These are phyloP conservation scores for Osmoderma eremita DNA, from an alignment of 2,888 invertebrate species.

Conservation along the genomic window DNA sequence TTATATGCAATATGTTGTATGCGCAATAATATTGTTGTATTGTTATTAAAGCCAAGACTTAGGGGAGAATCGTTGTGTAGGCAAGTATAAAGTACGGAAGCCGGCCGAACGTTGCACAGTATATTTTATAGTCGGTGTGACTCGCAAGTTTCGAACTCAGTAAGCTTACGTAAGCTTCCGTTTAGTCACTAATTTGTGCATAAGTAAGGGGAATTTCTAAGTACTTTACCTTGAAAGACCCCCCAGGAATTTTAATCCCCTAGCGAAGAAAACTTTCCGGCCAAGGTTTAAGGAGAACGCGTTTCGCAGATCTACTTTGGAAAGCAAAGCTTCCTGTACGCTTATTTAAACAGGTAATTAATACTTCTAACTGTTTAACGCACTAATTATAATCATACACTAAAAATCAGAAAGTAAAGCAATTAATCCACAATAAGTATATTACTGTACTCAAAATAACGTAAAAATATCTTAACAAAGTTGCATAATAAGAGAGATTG, in stretches of 20 bases:
- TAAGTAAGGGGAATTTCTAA: conserved; percentile 48
- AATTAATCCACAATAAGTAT: no score
- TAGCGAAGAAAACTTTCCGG: conserved; percentile 34
- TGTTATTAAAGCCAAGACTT: conserved; percentile 27
- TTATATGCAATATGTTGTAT: no score
- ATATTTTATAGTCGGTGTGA: conserved; percentile 49
- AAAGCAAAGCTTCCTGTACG: conserved; percentile 6
- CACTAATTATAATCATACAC: no score
- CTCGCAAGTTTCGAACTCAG: conserved; percentile 53
- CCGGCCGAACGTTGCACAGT: conserved; percentile 45
- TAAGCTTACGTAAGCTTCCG: conserved; percentile 54
- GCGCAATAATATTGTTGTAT: no score
- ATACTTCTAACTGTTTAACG: no score
- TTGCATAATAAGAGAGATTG: no score
- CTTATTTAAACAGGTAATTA: no score
- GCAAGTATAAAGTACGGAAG: conserved; percentile 44
- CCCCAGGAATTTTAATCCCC: conserved; percentile 42
- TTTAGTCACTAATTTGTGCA: conserved; percentile 54
- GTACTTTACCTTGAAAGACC: conserved; percentile 44
- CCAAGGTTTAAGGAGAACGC: conserved; percentile 27
- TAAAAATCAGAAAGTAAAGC: no score
- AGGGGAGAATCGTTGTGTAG: conserved; percentile 17
- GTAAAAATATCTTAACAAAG: no score
- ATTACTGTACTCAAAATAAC: no score
- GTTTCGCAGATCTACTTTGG: conserved; percentile 23